Evolutionary conservation across 1,140 invertebrate genomes (phyloP), one percentile per base, ranked within the genome.

Genomic region (Armadillidium nasatum): DNA sequence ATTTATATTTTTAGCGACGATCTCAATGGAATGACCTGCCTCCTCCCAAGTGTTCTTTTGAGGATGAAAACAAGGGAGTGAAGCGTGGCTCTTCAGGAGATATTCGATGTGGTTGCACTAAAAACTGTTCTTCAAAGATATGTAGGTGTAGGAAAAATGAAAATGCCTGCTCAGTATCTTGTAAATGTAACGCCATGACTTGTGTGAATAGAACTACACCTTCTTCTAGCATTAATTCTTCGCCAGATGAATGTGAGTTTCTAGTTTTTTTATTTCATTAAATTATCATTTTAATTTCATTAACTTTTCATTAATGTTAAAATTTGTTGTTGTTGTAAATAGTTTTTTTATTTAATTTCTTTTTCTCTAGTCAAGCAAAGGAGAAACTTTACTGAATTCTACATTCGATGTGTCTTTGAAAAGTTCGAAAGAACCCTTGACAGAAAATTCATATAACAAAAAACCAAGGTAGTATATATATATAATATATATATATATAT

Each of bases 31-130:
- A n/a, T n/a, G n/a, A n/a, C n/a, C n/a, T n/a, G n/a, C n/a, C n/a
- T n/a, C 10, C 9, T 43, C 15, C 33, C 10, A 45, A 45, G 19
- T 10, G 10, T 21, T 43, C 13, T 15, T 44, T 45, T 45, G 74
- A 75, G 19, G 74, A 70, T 11, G 46, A 21, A 10, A 22, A 68
- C 4, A 66, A 75, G 71, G 71, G n/a, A 9, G 54, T 23, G 44
- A 78, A 78, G 69, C 68, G 77, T 3, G 68, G 73, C 50, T 73
- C 74, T 11, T 23, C 46, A 22, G 77, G 77, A 21, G 77, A 78
- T n/a, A 4, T 45, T 13, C 75, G 73, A 69, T 78, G 77, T 72
- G 74, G 74, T 15, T 78, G 77, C 45, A 75, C 67, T n/a, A 74
- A 74, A 54, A 71, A 78, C 21, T 78, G 77, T n/a, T 73, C 74